Percentiles rank a stretch among this genome's conserved stretches.
Conservation (phyloP, 2,888 invertebrate species). For the Podotricha telesiphe region DNA sequence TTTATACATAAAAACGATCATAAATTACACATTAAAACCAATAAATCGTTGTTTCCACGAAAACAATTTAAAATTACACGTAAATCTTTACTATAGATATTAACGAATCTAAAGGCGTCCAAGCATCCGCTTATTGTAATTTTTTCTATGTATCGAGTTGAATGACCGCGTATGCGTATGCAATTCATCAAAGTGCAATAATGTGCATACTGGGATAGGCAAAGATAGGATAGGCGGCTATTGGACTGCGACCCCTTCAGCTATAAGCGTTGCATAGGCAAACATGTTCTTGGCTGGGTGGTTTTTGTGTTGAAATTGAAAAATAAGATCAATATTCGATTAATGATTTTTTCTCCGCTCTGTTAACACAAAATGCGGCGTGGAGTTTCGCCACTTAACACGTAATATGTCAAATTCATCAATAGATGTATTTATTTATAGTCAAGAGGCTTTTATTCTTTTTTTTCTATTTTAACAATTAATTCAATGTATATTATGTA, state of each 20-base stretch:
- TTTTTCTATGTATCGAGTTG: constrained; percentile 57
- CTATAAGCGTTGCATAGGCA: constrained; percentile 57
- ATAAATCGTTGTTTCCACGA: constrained; percentile 8
- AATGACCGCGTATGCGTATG: constrained; percentile 66
- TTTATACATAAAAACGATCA: too few species aligned
- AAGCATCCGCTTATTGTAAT: constrained; percentile 46
- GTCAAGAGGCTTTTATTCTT: too few species aligned
- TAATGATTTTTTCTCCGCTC: too few species aligned
- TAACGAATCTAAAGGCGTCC: constrained; percentile 41
- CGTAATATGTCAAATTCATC: too few species aligned
- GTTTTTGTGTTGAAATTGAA: neutral
- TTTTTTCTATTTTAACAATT: too few species aligned
- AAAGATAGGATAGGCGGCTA: constrained; percentile 53
- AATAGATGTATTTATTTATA: too few species aligned
- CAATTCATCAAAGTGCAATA: constrained; percentile 77
- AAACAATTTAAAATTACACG: constrained; percentile 20
- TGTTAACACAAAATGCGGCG: too few species aligned
- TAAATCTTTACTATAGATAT: constrained; percentile 27
- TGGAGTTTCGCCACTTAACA: too few species aligned
- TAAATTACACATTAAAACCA: neutral
- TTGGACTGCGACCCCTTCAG: constrained; percentile 58
- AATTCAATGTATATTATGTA: too few species aligned
- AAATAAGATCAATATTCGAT: neutral
- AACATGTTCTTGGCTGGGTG: constrained; percentile 15
- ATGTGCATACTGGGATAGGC: constrained; percentile 65